These are phyloP conservation scores for Pitta sordida DNA, from an alignment of 2,113 vertebrate genomes.

Conservation along the genomic window DNA sequence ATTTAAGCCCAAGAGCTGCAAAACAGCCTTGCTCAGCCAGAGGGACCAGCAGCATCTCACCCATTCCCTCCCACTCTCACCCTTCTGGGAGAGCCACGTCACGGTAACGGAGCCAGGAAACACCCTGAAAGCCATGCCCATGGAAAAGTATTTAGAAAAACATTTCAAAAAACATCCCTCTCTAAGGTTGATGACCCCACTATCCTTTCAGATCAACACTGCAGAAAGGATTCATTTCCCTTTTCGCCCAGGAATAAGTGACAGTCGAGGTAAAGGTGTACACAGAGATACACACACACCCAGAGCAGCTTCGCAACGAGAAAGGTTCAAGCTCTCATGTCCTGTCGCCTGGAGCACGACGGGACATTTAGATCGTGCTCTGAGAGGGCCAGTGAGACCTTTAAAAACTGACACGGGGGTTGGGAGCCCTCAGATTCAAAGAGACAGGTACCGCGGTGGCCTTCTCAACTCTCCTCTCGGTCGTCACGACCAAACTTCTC, in stretches of 20 bases:
- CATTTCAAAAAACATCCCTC: not conserved
- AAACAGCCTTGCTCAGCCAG: not conserved
- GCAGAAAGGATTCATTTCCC: not conserved
- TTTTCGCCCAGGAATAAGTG: not conserved
- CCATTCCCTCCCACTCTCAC: not conserved
- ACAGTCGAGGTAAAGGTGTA: not conserved
- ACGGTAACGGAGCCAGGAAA: not conserved
- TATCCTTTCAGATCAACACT: not conserved
- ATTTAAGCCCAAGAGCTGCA: not conserved
- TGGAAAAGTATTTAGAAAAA: not conserved
- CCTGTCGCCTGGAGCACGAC: slow-evolving; percentile 69
- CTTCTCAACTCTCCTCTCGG: slow-evolving; percentile 57
- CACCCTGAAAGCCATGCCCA: not conserved
- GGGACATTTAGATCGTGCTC: slow-evolving; percentile 76
- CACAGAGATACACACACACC: not conserved
- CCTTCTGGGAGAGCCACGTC: not conserved
- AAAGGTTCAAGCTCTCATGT: slow-evolving; percentile 46
- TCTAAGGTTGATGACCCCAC: not conserved
- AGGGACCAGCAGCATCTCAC: not conserved
- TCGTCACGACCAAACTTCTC: slow-evolving; percentile 31
- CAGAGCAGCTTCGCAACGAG: not conserved
- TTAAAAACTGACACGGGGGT: slow-evolving; percentile 65
- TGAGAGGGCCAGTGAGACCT: slow-evolving; percentile 71
- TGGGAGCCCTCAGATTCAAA: slow-evolving; percentile 61
- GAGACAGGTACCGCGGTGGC: slow-evolving; percentile 72